Base-by-base conservation (phyloP, 2,797 vertebrate genomes). In the Molossus molossus region DNA sequence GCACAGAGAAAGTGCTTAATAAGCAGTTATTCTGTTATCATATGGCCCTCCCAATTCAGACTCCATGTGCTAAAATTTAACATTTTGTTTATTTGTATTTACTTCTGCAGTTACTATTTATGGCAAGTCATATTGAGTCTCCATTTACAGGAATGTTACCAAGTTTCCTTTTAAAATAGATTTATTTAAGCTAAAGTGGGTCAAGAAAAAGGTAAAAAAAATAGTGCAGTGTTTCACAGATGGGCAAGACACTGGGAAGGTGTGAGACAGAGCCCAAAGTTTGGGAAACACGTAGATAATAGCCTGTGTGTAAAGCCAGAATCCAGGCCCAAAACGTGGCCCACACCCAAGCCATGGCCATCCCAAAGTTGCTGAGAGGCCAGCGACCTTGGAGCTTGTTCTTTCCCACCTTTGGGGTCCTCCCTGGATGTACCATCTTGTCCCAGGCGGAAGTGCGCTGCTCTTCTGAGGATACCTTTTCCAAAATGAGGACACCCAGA, bases 161-260 rank as follows among this genome's bases (percentile, higher is more conserved):
- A 94, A 97, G 86, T 96, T 96, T 96, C 83, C 79, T 72, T 97
- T 95, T 93, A 33, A 96, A 92, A 96, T 93, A 84, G 82, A 97
- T 96, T 96, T 95, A 96, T 96, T 95, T 97, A 94, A 95, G 86
- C 87, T 81, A 96, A 97, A 97, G 83, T 97, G 91, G 97, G 96
- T 97, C 97, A 97, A 90, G 23, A 72, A 92, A 84, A 82, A 79
- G 82, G 48, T 57, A 77, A 90, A 94, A 94, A 93, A 93, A 79
- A 92, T 15, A 83, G 86, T 91, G 83, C 95, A 84, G 86, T 92
- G 93, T 77, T 20, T 70, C 92, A 73, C 88, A 91, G 88, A 92
- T 55, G 94, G 72, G 90, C 45, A 72, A 97, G 86, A 72, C 75
- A 9, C 50, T 67, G 73, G 75, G 64, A 92, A 95, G 79, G 91